Evolutionary conservation across 2,797 vertebrate species (phyloP), one percentile per base, ranked within the genome.

Genomic region (Salmo trutta): DNA sequence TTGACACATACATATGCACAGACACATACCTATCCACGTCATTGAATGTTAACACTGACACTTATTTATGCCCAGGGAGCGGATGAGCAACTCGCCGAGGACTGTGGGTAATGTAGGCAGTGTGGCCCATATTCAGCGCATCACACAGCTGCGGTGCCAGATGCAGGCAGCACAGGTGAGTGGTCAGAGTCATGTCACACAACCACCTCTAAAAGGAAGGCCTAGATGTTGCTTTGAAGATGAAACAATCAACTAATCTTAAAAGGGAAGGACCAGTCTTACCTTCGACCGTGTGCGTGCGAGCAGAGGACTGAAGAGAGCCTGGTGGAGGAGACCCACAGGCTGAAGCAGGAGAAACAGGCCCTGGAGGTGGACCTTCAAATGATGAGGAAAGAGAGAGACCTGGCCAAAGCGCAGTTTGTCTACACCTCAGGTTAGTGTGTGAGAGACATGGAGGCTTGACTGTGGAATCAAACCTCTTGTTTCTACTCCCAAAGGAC

Each of bases 281-380:
- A 24, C 8, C 59, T 24, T 62, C 24, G n/a, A 62, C 19, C 8
- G 64, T 69, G 16, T 66, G 31, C 4, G 4, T 33, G 33, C 5
- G 5, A 6, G 33, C 33, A 98, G 96, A 95, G 90, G 85, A 95
- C 92, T 79, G 96, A 96, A 85, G 85, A 74, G 19, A 92, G 85
- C 80, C 90, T 96, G 41, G 90, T 87, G 16, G 95, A 95, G 83
- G 95, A 98, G 15, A 87, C 92, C 77, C 93, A 81, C 81, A 89
- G 72, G 71, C 90, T 97, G 73, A 95, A 94, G 80, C 95, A 96
- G 82, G 95, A 97, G 24, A 98, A 96, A 67, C 95, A 96, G 88
- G 92, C 92, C 79, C 90, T 98, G 81, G 92, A 95, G 76, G 92
- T 96, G 5, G 96, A 98, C 71, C 87, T 97, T 81, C 91, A 94